Evolutionary conservation across 2,888 invertebrate genomes (phyloP), one percentile per base, ranked within the genome.

Genomic region (Sphaeridia pumilis): DNA sequence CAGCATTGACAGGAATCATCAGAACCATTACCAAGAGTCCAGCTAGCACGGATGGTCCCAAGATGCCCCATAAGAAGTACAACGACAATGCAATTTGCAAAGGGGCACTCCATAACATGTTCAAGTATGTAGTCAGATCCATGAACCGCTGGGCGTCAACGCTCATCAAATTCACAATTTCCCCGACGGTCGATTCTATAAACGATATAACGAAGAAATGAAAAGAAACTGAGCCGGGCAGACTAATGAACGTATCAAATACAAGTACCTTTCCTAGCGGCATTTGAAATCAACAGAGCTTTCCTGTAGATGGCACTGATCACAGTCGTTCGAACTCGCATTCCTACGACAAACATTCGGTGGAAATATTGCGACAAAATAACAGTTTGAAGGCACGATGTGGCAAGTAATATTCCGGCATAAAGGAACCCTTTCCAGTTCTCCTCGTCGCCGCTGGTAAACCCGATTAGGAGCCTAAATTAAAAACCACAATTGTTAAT

Each of bases 141-240:
- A 87, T 80, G 68, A 89, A 87, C 67, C 83, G 77, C 70, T 90
- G 89, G 1, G 89, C 87, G 70, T 92, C 90, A 0, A 90, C 89
- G 2, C 88, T 82, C 89, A 90, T 90, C 59, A 90, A 74, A 70
- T 90, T 90, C 7, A 90, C 88, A 65, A 90, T 89, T 77, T 90
- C 89, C 35, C 90, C 90, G 1, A 88, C 84, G 0, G 88, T 87
- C 0, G 84, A 83, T 66, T 58, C 63, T 61, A 28, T n/a, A n/a
- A n/a, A n/a, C n/a, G n/a, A n/a, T n/a, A n/a, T n/a, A n/a, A n/a
- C n/a, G n/a, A n/a, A n/a, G n/a, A n/a, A 45, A 36, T 12, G 35
- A 35, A 45, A 51, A 21, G 14, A 20, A 17, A 10, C 12, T 14
- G 17, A 44, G 41, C 12, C 17, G 5, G 4, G 4, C n/a, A 35